These are phyloP conservation scores for Karalla daura DNA, from an alignment of 2,797 vertebrate genomes.

Conservation along the genomic window DNA sequence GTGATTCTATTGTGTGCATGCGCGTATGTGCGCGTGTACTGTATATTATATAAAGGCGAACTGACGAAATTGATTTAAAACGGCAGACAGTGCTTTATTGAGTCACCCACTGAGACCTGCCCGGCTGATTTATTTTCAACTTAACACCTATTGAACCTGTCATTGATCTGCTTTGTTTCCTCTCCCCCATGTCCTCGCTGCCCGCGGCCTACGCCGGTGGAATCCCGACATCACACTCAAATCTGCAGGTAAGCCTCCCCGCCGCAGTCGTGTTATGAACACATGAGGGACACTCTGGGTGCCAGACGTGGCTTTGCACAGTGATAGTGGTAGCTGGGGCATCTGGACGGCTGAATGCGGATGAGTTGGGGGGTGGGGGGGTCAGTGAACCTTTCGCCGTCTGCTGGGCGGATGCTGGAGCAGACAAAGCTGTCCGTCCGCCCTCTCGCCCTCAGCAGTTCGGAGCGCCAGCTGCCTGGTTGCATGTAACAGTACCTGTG, in stretches of 20 bases:
- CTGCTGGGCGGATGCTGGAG: slow-evolving; percentile 33
- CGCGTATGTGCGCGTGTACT: too few species aligned
- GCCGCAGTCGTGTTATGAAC: slow-evolving; percentile 3
- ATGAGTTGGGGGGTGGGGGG: too few species aligned
- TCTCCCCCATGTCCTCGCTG: slow-evolving; percentile 20
- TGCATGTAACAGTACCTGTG: slow-evolving; percentile 27
- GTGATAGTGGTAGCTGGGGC: not conserved
- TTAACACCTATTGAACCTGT: slow-evolving; percentile 34
- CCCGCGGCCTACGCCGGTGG: slow-evolving; percentile 35
- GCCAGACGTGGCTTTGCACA: not conserved
- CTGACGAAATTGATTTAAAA: slow-evolving; percentile 27
- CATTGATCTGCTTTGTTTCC: slow-evolving; percentile 59
- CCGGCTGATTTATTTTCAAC: slow-evolving; percentile 44
- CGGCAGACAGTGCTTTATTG: slow-evolving; percentile 4
- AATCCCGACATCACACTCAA: slow-evolving; percentile 27
- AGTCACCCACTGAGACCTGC: slow-evolving; percentile 26
- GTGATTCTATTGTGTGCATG: too few species aligned
- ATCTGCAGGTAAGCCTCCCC: slow-evolving; percentile 71
- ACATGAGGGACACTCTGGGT: not conserved
- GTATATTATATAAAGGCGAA: slow-evolving; percentile 17
- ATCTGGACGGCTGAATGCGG: not conserved
- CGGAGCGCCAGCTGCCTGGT: slow-evolving; percentile 49
- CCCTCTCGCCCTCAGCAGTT: slow-evolving; percentile 25
- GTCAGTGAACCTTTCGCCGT: slow-evolving; percentile 12
- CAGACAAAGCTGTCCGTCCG: slow-evolving; percentile 25